Evolutionary conservation across 2,888 invertebrate genomes (phyloP), one percentile per base, ranked within the genome.

Genomic region (Argynnis bischoffii): DNA sequence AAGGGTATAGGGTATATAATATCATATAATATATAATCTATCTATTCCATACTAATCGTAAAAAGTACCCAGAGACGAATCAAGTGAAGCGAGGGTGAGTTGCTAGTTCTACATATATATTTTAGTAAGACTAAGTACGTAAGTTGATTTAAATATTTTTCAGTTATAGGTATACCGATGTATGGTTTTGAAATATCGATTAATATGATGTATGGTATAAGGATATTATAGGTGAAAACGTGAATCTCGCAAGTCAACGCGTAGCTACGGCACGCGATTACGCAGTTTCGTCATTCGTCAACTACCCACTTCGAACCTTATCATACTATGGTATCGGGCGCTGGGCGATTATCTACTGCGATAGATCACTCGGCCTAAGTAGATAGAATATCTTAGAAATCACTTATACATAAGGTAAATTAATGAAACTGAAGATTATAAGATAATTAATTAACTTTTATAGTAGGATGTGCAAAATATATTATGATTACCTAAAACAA

Each of bases 191-290:
- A 41, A 41, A 41, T 31, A 26, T 13, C 11, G 14, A 57, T 26
- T 15, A 57, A 41, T 14, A 21, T 51, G 26, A 55, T 55, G 53
- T 53, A 16, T 51, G 14, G 50, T 26, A 41, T 16, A 57, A 57
- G 51, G 56, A 26, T n/a, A n/a, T 65, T 46, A 35, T 21, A 47
- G 2, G 56, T 4, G 41, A 46, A 4, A 35, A 57, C 16, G 57
- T 47, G 46, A 57, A n/a, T 56, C 15, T 46, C 15, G 57, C 46
- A n/a, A 47, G 21, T 55, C 48, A 31, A 26, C 48, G 50, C 46
- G 18, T 41, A 18, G 18, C 1, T 18, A 31, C 56, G 76, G 74
- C 86, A 87, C 86, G 86, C 86, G 76, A 87, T 80, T 70, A 74
- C 71, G 79, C 78, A 78, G 77, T 86, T 83, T 81, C 72, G 80